These are phyloP conservation scores for Drosophila ezoana DNA, from an alignment of 2,888 invertebrate genomes.

Conservation along the genomic window DNA sequence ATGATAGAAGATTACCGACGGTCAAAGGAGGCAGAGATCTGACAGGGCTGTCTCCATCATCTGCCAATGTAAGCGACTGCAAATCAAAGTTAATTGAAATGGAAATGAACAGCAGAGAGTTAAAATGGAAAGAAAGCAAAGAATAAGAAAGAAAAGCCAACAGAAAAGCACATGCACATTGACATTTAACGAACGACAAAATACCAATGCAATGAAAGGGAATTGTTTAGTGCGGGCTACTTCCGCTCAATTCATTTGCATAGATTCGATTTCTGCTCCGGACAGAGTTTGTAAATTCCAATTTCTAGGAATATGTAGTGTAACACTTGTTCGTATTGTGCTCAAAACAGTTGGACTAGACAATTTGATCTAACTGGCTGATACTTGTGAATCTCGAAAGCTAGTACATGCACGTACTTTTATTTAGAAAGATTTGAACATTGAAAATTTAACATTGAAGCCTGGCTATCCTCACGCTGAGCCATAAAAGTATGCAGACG, in stretches of 20 bases:
- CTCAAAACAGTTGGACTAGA: background rate
- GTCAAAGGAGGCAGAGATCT: background rate
- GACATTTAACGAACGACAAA: background rate
- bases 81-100: slow-evolving; percentile 62
- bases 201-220: slow-evolving; percentile 20
- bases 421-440: no score
- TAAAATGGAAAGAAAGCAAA: slow-evolving; percentile 4
- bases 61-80: slow-evolving; percentile 33
- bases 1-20: slow-evolving; percentile 4
- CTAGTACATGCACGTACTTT: no score
- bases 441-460: no score
- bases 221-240: slow-evolving; percentile 46
- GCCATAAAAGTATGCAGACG: no score
- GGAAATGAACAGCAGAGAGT: slow-evolving; percentile 8
- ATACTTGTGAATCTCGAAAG: background rate
- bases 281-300: background rate
- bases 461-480: no score
- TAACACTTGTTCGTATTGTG: background rate
- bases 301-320: background rate
- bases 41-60: slow-evolving; percentile 2
- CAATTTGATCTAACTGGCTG: background rate
- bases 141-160: background rate
- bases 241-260: background rate
- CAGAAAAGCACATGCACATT: background rate
- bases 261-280: background rate